A percentile compares a stretch with the other conserved stretches of the same genome.
These are phyloP conservation scores for Acipenser transmontanus DNA, from an alignment of 2,797 vertebrate species.

Conservation along the genomic window DNA sequence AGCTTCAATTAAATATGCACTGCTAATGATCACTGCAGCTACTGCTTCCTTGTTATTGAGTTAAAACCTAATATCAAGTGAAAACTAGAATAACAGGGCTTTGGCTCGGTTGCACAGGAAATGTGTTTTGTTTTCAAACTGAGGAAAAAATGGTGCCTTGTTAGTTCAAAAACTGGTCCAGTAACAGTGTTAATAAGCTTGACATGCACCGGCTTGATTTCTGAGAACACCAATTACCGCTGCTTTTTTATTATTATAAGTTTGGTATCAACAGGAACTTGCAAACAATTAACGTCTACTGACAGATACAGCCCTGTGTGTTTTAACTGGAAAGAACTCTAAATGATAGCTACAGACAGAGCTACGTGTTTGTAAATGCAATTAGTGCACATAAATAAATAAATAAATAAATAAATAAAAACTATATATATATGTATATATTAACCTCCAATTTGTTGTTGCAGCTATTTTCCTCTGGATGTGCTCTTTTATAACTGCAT, in stretches of 20 bases:
- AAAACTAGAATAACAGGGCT: constrained; percentile 5
- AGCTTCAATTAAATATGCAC: constrained; percentile 17
- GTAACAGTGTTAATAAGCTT: constrained; percentile 17
- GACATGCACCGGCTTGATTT: constrained; percentile 7
- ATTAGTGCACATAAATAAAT: neutral
- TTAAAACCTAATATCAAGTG: constrained; percentile 6
- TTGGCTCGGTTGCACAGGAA: constrained; percentile 8
- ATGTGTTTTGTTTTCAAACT: constrained; percentile 7
- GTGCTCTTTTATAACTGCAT: neutral
- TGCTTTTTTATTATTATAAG: constrained; percentile 5
- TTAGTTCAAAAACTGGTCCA: constrained; percentile 2
- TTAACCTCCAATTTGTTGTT: neutral
- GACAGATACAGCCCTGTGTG: neutral
- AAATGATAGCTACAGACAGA: neutral
- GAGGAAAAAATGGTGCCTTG: constrained; percentile 6
- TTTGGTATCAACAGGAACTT: constrained; percentile 9
- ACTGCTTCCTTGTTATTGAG: constrained; percentile 13
- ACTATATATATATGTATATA: too few relatives aligned
- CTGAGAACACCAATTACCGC: constrained; percentile 10
- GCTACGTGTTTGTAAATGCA: neutral
- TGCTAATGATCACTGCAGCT: constrained; percentile 13
- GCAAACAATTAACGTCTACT: constrained; percentile 10
- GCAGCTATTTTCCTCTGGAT: neutral
- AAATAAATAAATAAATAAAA: too few relatives aligned
- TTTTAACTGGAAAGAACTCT: neutral